phyloP scores from a whole-genome alignment of 2,113 vertebrate species.

The Caranx melampygus region DNA sequence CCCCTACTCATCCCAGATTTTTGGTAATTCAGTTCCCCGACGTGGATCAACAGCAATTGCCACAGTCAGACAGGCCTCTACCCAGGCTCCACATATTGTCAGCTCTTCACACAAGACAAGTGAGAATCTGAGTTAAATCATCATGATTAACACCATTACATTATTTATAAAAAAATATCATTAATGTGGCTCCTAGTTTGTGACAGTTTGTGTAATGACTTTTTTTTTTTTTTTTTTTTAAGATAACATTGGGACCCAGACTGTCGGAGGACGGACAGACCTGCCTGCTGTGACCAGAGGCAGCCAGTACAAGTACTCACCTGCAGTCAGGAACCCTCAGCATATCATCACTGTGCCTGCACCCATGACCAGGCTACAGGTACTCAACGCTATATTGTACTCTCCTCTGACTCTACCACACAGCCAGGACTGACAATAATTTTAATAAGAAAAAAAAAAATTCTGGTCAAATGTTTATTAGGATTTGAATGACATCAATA shows the following conservation, averaged over 20 bases:
- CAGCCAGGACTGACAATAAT: neutral
- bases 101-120: slow-evolving; percentile 89
- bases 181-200: neutral
- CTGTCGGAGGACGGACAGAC: slow-evolving; percentile 80
- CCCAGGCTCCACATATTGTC: slow-evolving; percentile 85
- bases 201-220: neutral
- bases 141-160: too few relatives aligned
- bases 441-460: too few relatives aligned
- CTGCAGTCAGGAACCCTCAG: slow-evolving; percentile 82
- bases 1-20: slow-evolving; percentile 80
- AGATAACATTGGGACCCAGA: slow-evolving; percentile 97
- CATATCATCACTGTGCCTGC: slow-evolving; percentile 77
- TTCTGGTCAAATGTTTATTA: too few relatives aligned
- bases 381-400: slow-evolving; percentile 44
- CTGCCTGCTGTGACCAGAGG: slow-evolving; percentile 71
- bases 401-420: neutral
- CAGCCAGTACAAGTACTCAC: slow-evolving; percentile 88
- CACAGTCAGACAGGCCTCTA: slow-evolving; percentile 89
- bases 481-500: too few relatives aligned
- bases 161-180: neutral
- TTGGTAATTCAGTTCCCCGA: slow-evolving; percentile 77
- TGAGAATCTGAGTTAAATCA: slow-evolving; percentile 66
- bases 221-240: neutral
- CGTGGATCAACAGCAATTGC: slow-evolving; percentile 84
- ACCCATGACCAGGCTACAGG: slow-evolving; percentile 81